These are phyloP conservation scores for Coenonympha arcania DNA, from an alignment of 2,888 invertebrate genomes.

Conservation along the genomic window DNA sequence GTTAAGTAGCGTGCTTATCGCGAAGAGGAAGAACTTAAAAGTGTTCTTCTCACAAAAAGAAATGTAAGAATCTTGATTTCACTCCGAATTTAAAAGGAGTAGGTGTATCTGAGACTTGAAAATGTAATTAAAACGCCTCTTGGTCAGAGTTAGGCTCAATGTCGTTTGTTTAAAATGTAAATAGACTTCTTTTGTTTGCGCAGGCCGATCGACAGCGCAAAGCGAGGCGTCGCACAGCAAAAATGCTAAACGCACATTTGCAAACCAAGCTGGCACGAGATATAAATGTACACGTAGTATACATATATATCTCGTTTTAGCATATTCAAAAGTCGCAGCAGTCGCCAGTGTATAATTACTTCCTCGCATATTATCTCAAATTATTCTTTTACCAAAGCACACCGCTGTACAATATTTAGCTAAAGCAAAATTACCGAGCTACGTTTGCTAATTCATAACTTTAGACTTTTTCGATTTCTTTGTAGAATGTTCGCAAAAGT, in stretches of 20 bases:
- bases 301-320: slow-evolving; percentile 39
- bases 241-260: slow-evolving; percentile 64
- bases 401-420: slow-evolving; percentile 2
- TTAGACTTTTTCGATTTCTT: background rate
- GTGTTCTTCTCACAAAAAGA: slow-evolving; percentile 5
- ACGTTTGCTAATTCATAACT: background rate
- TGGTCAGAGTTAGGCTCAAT: slow-evolving; percentile 51
- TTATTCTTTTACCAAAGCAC: slow-evolving; percentile 9
- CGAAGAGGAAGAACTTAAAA: slow-evolving; percentile 1
- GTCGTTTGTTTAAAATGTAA: slow-evolving; percentile 71
- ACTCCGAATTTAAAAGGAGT: background rate
- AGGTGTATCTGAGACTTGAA: background rate
- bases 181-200: slow-evolving; percentile 65
- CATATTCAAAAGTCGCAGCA: slow-evolving; percentile 30
- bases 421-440: background rate
- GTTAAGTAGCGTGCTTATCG: slow-evolving; percentile 3
- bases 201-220: slow-evolving; percentile 45
- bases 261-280: slow-evolving; percentile 47
- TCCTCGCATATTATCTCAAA: slow-evolving; percentile 10
- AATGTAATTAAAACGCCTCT: slow-evolving; percentile 15
- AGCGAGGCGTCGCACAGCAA: slow-evolving; percentile 39
- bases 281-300: too few species aligned
- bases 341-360: slow-evolving; percentile 15
- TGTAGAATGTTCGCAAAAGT: background rate
- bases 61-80: slow-evolving; percentile 5